Base-by-base conservation (phyloP, 2,797 vertebrate species). In the Gallinago solitaria region DNA sequence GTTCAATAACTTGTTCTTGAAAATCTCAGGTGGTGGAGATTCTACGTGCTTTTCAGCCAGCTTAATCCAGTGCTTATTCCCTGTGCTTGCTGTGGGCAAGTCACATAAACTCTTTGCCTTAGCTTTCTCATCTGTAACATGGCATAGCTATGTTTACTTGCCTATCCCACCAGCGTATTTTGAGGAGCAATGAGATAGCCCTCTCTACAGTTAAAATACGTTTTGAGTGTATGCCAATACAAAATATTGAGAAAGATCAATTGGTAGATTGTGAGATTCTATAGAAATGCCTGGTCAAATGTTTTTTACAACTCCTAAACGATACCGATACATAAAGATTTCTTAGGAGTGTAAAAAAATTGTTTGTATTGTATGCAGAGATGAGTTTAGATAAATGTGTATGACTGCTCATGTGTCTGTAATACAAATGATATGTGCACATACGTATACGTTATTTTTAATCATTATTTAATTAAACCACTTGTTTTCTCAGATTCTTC, bases 401-500 rank as follows among this genome's bases (percentile, higher is more conserved):
- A 8, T 53, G 53, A 9, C 20, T 39, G 33, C 21, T 83, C 17
- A 15, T 48, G 8, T 60, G 18, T 33, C 28, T 67, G 11, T 32
- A 61, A 35, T 61, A 43, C 27, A 69, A 68, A 56, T 23, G 5
- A 45, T 7, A 79, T 45, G 14, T 53, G 14, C n/a, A 37, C 3
- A 12, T 57, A 28, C 15, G 32, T 19, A 11, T 37, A 35, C 41
- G 25, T 16, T 35, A 54, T 73, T 75, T 53, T 37, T 78, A 93
- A 74, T 90, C 8, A 53, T 90, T 90, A 32, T 69, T 89, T 95
- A 95, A 79, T 82, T 93, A 35, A 95, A 94, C 33, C 88, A 97
- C 50, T 90, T 96, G 5, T 97, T 60, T 97, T 97, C 95, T 92
- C 97, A 99, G 99, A 99, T 96, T 98, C 99, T 15, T 98, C 98